Evolutionary conservation across 2,113 vertebrate species (phyloP).

Genomic region (Halichoerus grypus): DNA sequence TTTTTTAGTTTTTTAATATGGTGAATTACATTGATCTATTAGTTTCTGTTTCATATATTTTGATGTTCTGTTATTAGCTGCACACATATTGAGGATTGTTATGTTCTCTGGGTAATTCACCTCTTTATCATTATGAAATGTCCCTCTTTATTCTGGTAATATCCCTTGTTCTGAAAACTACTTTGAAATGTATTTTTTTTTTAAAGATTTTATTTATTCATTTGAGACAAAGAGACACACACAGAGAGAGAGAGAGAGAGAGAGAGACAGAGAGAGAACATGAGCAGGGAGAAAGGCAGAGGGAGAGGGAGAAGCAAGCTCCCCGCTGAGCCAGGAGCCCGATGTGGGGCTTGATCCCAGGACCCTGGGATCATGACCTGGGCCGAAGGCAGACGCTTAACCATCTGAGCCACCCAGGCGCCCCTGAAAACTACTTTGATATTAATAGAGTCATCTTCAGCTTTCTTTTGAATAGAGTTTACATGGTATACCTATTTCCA

Average conservation of each 20-base stretch:
- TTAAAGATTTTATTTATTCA: too few species aligned
- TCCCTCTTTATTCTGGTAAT: neutral
- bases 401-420: too few species aligned
- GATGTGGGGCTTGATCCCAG: too few species aligned
- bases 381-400: too few species aligned
- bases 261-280: too few species aligned
- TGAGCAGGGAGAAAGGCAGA: too few species aligned
- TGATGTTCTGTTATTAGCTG: neutral
- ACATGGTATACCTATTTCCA: neutral
- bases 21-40: neutral
- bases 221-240: too few species aligned
- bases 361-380: too few species aligned
- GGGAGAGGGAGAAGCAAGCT: too few species aligned
- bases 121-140: slow-evolving; percentile 21
- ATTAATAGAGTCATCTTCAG: neutral
- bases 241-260: too few species aligned
- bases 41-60: neutral
- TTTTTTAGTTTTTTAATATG: neutral
- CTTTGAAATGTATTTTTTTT: neutral
- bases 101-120: neutral
- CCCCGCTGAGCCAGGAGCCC: too few species aligned
- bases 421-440: neutral
- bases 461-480: slow-evolving; percentile 14
- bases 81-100: neutral
- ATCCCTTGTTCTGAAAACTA: neutral